Percentiles rank a stretch among this genome's conserved stretches.
Evolutionary conservation across 92 coral and sea anemone species (phyloP).

Genomic region (Ricordea florida): DNA sequence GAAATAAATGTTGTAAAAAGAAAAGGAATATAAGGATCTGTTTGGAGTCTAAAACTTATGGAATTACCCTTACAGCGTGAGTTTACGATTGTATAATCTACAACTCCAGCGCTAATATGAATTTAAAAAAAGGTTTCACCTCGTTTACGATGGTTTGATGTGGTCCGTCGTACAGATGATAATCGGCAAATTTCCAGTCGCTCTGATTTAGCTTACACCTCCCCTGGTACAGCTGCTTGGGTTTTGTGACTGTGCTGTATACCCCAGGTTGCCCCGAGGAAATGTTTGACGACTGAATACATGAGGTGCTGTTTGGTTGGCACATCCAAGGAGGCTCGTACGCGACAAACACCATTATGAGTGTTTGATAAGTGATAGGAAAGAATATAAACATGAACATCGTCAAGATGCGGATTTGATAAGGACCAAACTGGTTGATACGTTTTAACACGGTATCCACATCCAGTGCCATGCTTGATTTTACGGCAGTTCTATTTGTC

Average conservation of each 20-base stretch:
- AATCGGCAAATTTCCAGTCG: slow-evolving; percentile 83
- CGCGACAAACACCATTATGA: slow-evolving; percentile 89
- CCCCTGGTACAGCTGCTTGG: slow-evolving; percentile 57
- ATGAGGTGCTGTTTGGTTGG: slow-evolving; percentile 58
- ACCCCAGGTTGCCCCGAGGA: slow-evolving; percentile 40
- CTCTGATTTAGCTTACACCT: slow-evolving; percentile 67
- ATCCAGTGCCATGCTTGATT: too few relatives aligned
- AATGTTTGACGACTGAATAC: slow-evolving; percentile 53
- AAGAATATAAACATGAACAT: slow-evolving; percentile 82
- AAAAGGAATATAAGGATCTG: too few relatives aligned
- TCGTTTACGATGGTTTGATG: slow-evolving; percentile 75
- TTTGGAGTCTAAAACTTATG: too few relatives aligned
- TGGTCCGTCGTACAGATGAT: slow-evolving; percentile 80
- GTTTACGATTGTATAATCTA: too few relatives aligned
- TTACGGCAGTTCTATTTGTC: too few relatives aligned
- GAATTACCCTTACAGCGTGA: too few relatives aligned
- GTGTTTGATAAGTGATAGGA: slow-evolving; percentile 84
- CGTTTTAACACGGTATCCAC: slow-evolving; percentile 73
- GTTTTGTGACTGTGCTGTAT: slow-evolving; percentile 73
- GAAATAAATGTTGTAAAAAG: too few relatives aligned
- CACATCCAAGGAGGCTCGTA: slow-evolving; percentile 98
- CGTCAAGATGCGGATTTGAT: slow-evolving; percentile 74
- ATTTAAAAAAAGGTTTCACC: too few relatives aligned
- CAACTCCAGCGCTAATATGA: too few relatives aligned
- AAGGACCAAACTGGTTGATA: slow-evolving; percentile 89